These are phyloP conservation scores for Mystacides longicornis DNA, from an alignment of 2,888 invertebrate genomes.

Conservation along the genomic window DNA sequence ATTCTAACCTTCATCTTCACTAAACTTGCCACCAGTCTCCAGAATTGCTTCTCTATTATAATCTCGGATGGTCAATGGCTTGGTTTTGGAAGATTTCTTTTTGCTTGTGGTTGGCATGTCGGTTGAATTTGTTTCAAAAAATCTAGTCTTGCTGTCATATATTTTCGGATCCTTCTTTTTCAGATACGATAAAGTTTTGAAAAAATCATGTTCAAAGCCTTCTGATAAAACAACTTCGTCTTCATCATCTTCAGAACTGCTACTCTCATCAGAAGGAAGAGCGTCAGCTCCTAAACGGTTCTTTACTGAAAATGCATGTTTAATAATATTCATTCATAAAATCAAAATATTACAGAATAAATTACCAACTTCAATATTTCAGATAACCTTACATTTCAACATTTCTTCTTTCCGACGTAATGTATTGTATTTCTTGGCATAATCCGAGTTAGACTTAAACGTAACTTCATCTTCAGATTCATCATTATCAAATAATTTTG, in stretches of 20 bases:
- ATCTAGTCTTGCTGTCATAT: constrained; percentile 68
- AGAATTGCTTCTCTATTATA: constrained; percentile 70
- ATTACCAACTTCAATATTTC: background rate
- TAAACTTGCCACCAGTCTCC: constrained; percentile 46
- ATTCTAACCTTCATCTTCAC: constrained; percentile 37
- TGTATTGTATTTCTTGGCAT: constrained; percentile 75
- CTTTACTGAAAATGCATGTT: constrained; percentile 52
- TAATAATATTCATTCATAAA: constrained; percentile 12
- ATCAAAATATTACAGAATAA: constrained; percentile 15
- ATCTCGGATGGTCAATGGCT: constrained; percentile 64
- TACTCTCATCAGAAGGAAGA: constrained; percentile 40
- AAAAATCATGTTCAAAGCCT: constrained; percentile 76
- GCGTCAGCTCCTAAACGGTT: constrained; percentile 62
- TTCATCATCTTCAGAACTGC: constrained; percentile 56
- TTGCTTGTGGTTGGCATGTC: constrained; percentile 16
- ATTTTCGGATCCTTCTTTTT: constrained; percentile 86
- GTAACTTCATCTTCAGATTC: constrained; percentile 49
- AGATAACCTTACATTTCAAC: constrained; percentile 58
- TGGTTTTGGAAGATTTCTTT: constrained; percentile 41
- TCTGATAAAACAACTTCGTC: constrained; percentile 53
- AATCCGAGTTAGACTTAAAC: constrained; percentile 66
- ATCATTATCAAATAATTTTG: constrained; percentile 45
- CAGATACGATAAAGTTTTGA: constrained; percentile 74
- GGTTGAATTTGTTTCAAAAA: constrained; percentile 47
- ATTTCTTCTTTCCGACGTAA: constrained; percentile 83